A percentile compares a stretch with the other conserved stretches of the same genome.
These are phyloP conservation scores for Arenaria interpres DNA, from an alignment of 2,113 vertebrate genomes.

Conservation along the genomic window DNA sequence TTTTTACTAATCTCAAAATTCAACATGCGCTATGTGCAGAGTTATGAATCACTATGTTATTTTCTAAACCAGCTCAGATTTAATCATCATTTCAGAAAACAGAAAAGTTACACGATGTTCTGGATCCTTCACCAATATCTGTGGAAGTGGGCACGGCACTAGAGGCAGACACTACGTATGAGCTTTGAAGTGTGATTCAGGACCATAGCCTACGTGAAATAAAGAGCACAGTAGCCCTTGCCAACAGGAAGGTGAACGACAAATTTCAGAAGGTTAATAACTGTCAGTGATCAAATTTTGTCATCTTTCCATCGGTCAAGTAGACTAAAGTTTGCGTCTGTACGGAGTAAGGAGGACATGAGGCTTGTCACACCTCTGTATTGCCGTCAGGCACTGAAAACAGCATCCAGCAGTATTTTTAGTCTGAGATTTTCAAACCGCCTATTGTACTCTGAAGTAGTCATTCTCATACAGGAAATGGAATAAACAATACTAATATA, in stretches of 20 bases:
- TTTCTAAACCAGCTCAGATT: conserved; percentile 36
- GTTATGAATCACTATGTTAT: conserved; percentile 44
- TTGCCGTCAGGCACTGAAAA: background rate
- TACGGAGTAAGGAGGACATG: background rate
- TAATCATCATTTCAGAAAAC: conserved; percentile 40
- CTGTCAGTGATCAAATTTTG: background rate
- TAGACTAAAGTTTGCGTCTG: background rate
- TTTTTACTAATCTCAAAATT: conserved; percentile 28
- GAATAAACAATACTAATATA: background rate
- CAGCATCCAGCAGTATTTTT: background rate
- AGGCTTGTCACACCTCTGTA: background rate
- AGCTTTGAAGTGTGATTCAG: background rate
- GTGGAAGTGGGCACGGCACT: background rate
- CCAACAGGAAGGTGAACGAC: background rate
- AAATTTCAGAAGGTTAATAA: background rate
- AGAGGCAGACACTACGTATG: background rate
- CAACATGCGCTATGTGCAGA: background rate
- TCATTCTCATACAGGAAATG: background rate
- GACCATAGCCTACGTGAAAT: background rate
- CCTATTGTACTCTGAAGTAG: background rate
- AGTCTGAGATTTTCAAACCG: background rate
- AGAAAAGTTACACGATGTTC: conserved; percentile 8
- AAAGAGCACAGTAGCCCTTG: background rate
- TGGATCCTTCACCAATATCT: background rate
- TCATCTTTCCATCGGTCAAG: background rate